Percentiles rank a stretch among this genome's conserved stretches.
These are phyloP conservation scores for Dichetophora obliterata DNA, from an alignment of 2,888 invertebrate species.

Conservation along the genomic window DNA sequence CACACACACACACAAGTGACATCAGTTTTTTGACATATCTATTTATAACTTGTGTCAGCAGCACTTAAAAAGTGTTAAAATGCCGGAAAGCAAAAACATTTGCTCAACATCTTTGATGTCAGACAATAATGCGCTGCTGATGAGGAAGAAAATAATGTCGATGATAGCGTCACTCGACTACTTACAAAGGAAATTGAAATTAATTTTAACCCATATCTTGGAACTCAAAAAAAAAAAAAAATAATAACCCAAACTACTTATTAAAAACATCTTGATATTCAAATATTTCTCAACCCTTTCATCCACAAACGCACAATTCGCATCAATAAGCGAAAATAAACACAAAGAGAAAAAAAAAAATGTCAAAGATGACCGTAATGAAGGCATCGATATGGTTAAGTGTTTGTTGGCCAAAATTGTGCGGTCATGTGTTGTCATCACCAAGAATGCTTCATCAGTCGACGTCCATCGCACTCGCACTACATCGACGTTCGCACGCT, in stretches of 20 bases:
- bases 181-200: too few species aligned
- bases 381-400: constrained; percentile 19
- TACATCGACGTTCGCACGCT: not conserved
- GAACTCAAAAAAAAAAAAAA: too few species aligned
- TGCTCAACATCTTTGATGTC: not conserved
- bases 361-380: constrained; percentile 21
- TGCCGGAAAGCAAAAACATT: not conserved
- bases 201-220: too few species aligned
- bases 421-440: constrained; percentile 19
- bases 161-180: not conserved
- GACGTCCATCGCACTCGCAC: not conserved
- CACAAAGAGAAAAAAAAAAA: not conserved
- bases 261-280: not conserved
- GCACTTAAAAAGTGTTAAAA: not conserved
- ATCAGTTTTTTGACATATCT: constrained; percentile 2
- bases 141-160: not conserved
- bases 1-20: not conserved
- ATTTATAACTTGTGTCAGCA: not conserved
- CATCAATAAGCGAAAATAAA: not conserved
- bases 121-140: not conserved
- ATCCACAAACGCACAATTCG: not conserved
- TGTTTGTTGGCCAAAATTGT: constrained; percentile 16
- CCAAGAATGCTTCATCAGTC: not conserved
- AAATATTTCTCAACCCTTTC: not conserved
- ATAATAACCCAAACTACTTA: too few species aligned